Percentiles rank a stretch among this genome's conserved stretches.
phyloP scores from a whole-genome alignment of 2,888 invertebrate genomes.

The Eubasilissa splendida region DNA sequence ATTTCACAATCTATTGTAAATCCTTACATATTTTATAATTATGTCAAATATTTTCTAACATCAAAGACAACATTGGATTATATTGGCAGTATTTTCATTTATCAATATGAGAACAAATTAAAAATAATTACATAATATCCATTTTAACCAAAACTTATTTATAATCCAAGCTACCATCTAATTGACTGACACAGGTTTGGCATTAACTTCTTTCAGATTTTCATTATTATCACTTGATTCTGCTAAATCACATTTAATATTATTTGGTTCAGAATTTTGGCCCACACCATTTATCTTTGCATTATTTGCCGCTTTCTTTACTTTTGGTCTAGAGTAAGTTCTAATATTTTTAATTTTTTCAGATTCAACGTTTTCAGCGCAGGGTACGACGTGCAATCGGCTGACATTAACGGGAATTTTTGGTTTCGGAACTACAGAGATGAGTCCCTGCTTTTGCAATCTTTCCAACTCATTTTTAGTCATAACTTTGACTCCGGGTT shows the following conservation, averaged over 20 bases:
- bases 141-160: no score
- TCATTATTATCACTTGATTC: background rate
- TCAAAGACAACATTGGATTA: no score
- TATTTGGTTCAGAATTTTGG: no score
- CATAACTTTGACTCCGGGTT: constrained; percentile 42
- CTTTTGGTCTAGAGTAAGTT: constrained; percentile 6
- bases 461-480: constrained; percentile 47
- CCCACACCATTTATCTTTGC: background rate
- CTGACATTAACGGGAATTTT: background rate
- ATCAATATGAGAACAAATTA: no score
- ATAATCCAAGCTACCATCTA: background rate
- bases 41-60: no score
- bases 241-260: no score
- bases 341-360: background rate
- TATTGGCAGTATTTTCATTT: no score
- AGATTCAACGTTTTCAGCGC: background rate
- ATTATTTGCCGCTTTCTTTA: background rate
- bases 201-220: constrained; percentile 13
- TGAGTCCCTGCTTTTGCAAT: constrained; percentile 47
- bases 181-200: background rate
- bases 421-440: constrained; percentile 43
- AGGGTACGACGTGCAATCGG: background rate
- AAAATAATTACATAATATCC: no score
- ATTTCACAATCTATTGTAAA: no score
- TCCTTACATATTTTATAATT: no score